Base-by-base conservation (phyloP, 2,113 vertebrate genomes). In the Anolis carolinensis region DNA sequence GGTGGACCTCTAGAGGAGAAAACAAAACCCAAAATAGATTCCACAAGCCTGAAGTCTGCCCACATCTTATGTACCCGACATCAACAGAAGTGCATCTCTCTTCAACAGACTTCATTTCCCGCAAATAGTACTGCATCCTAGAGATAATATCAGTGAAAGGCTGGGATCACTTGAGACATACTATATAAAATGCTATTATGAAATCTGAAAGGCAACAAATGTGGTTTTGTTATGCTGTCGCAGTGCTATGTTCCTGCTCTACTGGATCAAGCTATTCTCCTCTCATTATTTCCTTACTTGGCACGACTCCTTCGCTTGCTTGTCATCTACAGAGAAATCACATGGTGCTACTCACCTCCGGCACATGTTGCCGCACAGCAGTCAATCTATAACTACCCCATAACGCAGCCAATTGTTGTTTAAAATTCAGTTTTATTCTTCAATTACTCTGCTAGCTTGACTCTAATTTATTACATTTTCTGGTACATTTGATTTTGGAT, bases 391-490 rank as follows among this genome's bases (percentile, higher is more conserved):
- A 86, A 79, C 34, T 72, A 16, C 55, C 32, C 76, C 86, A 44
- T 78, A 93, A 92, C 0, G 10, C 39, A 89, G 73, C 86, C 88
- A 86, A 79, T 44, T 86, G 88, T 80, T 20, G 85, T 91, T 95
- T 93, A 95, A 95, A 92, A 95, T 91, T 93, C 93, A 91, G 91
- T 91, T 94, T 83, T 95, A 93, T 95, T 92, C 88, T 88, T 93
- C 92, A 94, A 93, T 94, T 93, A 93, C 86, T 93, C 83, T 86
- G 84, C 88, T 91, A 92, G 92, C 67, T 86, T 0, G 0, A 80
- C 78, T 93, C 90, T 94, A 94, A 93, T 93, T 93, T 94, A 93
- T 94, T 93, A n/a, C 82, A 95, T 95, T 95, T 93, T 94, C 94
- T 92, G 90, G 92, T 94, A 93, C 90, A 89, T 95, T 95, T 94